A percentile compares a stretch with the other conserved stretches of the same genome.
Evolutionary conservation across 1,140 invertebrate genomes (phyloP).

Genomic region (Bombus waltoni): DNA sequence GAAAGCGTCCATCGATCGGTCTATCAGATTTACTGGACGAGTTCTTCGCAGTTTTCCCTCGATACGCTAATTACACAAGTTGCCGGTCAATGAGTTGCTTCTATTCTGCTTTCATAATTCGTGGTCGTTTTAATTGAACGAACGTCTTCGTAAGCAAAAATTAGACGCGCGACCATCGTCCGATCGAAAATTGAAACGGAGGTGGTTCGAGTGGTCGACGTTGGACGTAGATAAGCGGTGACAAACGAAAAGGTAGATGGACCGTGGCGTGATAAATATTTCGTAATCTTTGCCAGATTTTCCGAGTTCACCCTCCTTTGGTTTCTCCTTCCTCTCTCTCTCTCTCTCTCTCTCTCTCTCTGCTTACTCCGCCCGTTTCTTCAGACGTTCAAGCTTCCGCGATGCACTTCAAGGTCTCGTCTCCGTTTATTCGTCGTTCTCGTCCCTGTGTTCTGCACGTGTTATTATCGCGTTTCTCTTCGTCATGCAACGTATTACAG

Average conservation of each 20-base stretch:
- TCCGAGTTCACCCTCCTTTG: not conserved
- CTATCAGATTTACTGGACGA: no score
- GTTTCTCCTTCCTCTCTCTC: not conserved
- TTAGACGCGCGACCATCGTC: not conserved
- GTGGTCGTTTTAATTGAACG: no score
- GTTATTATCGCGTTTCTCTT: conserved; percentile 9
- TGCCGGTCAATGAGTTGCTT: no score
- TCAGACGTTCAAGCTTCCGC: conserved; percentile 29
- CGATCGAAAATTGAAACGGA: not conserved
- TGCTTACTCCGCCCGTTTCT: not conserved
- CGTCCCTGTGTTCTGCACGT: conserved; percentile 5
- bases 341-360: not conserved
- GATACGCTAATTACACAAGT: no score
- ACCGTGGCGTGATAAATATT: conserved; percentile 42
- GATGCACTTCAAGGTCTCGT: conserved; percentile 12
- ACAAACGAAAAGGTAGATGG: conserved; percentile 8
- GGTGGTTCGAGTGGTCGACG: not conserved
- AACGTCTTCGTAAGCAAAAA: no score
- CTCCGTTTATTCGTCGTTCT: not conserved
- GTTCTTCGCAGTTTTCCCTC: no score
- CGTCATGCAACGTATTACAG: conserved; percentile 11
- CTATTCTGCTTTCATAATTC: no score
- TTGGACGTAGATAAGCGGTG: not conserved
- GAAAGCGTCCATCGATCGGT: no score
- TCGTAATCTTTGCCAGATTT: conserved; percentile 44